Conservation (phyloP, 2,888 invertebrate species). For the Emmelina monodactyla region DNA sequence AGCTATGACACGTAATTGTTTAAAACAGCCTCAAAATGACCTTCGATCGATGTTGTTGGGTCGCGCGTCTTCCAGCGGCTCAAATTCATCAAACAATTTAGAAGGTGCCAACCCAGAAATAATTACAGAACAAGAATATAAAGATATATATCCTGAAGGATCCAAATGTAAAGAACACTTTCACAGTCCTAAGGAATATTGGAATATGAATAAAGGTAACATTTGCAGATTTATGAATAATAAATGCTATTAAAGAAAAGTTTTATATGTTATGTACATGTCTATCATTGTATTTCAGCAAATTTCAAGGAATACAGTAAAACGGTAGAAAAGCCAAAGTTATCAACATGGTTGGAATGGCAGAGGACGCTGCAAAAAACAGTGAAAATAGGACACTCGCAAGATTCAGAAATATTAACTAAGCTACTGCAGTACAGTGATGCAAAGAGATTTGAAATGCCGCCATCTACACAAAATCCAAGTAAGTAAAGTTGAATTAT, state of each 20-base stretch:
- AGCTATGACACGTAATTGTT: no score
- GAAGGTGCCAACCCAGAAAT: slow-evolving; percentile 12
- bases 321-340: slow-evolving; percentile 20
- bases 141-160: slow-evolving; percentile 32
- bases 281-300: slow-evolving; percentile 19
- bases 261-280: no score
- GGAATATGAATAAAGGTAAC: slow-evolving; percentile 35
- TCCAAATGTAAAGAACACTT: slow-evolving; percentile 19
- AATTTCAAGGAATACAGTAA: slow-evolving; percentile 15
- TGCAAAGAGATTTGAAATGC: slow-evolving; percentile 51
- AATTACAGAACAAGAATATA: slow-evolving; percentile 32
- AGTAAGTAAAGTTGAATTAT: slow-evolving; percentile 27
- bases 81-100: slow-evolving; percentile 15
- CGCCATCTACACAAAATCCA: slow-evolving; percentile 39
- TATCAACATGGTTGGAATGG: slow-evolving; percentile 51
- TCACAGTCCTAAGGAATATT: slow-evolving; percentile 25
- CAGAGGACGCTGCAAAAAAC: slow-evolving; percentile 52
- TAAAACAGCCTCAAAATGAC: slow-evolving; percentile 50
- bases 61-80: slow-evolving; percentile 23
- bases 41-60: slow-evolving; percentile 36
- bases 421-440: slow-evolving; percentile 55
- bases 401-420: slow-evolving; percentile 43
- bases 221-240: neutral
- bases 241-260: no score
- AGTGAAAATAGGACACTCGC: slow-evolving; percentile 49